These are phyloP conservation scores for Dreissena rostriformis DNA, from an alignment of 1,140 invertebrate genomes.

Conservation along the genomic window DNA sequence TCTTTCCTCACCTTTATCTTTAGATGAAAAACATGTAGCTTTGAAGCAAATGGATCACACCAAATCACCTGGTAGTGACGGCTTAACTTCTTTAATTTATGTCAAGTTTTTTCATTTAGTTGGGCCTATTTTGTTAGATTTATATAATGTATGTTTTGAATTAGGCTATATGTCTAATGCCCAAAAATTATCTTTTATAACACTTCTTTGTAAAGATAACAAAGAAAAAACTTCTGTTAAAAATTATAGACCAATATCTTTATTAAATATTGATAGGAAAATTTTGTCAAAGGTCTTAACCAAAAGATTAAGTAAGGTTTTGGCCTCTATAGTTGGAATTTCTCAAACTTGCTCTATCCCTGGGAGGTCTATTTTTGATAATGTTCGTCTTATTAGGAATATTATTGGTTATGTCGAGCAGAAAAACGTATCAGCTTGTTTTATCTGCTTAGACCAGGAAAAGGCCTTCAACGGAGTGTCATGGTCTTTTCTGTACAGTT, in stretches of 20 bases:
- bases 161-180: slow-evolving; percentile 37
- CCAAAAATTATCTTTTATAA: slow-evolving; percentile 58
- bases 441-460: slow-evolving; percentile 60
- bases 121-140: slow-evolving; percentile 37
- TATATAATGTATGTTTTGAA: slow-evolving; percentile 53
- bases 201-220: slow-evolving; percentile 63
- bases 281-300: slow-evolving; percentile 62
- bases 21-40: slow-evolving; percentile 41
- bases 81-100: slow-evolving; percentile 64
- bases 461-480: slow-evolving; percentile 65
- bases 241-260: slow-evolving; percentile 62
- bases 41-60: slow-evolving; percentile 55
- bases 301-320: slow-evolving; percentile 46
- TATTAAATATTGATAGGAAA: slow-evolving; percentile 67
- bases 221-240: slow-evolving; percentile 48
- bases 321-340: slow-evolving; percentile 50
- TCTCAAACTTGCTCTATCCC: slow-evolving; percentile 61
- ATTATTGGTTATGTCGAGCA: slow-evolving; percentile 61
- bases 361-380: slow-evolving; percentile 63
- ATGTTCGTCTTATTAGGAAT: slow-evolving; percentile 62
- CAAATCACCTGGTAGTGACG: slow-evolving; percentile 65
- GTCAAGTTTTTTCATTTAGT: slow-evolving; percentile 58
- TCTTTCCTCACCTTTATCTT: slow-evolving; percentile 45
- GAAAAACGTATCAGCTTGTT: slow-evolving; percentile 51
- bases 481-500: slow-evolving; percentile 58